A percentile compares a stretch with the other conserved stretches of the same genome.
Conservation (phyloP, 2,113 vertebrate species). For the Cygnus buccinator region DNA sequence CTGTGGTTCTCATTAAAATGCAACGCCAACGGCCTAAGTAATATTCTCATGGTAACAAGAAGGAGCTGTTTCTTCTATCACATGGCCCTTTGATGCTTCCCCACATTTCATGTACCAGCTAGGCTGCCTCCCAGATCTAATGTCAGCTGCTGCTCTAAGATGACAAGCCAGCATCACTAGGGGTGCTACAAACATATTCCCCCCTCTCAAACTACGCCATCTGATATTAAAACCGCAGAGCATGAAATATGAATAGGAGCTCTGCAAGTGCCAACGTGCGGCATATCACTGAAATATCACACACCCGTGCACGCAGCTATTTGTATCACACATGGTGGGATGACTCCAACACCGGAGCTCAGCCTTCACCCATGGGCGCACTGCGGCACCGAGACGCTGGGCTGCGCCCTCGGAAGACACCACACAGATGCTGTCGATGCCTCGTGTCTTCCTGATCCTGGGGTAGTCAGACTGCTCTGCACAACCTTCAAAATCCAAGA, state of each 20-base stretch:
- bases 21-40: slow-evolving; percentile 44
- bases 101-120: slow-evolving; percentile 38
- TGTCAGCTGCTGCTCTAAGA: slow-evolving; percentile 57
- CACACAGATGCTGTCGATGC: background rate
- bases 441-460: background rate
- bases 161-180: slow-evolving; percentile 58
- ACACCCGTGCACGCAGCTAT: background rate
- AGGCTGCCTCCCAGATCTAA: slow-evolving; percentile 54
- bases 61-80: slow-evolving; percentile 62
- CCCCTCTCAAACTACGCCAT: slow-evolving; percentile 17
- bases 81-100: slow-evolving; percentile 64
- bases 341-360: background rate
- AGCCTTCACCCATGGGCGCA: background rate
- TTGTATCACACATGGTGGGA: background rate
- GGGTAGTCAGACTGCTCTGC: background rate
- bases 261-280: background rate
- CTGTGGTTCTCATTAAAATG: slow-evolving; percentile 40
- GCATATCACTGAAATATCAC: background rate
- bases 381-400: rapidly evolving
- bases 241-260: background rate
- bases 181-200: slow-evolving; percentile 53
- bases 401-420: background rate
- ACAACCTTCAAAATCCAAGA: background rate
- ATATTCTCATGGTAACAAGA: slow-evolving; percentile 63
- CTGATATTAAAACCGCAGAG: slow-evolving; percentile 39